Percentiles rank a stretch among this genome's conserved stretches.
Conservation (phyloP, 1,140 invertebrate species). For the Ectropis grisescens region DNA sequence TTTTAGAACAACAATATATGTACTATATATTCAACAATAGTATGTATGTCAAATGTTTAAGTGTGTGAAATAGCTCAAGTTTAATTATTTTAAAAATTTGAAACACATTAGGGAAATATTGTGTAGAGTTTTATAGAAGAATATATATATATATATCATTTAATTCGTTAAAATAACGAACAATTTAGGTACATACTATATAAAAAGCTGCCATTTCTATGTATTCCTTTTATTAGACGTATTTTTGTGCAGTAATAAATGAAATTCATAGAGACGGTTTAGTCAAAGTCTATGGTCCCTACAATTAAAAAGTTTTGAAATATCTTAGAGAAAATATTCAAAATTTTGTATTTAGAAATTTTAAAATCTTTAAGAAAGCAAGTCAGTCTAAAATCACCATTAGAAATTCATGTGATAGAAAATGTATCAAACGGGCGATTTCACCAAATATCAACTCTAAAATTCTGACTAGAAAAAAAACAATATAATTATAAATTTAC, state of each 20-base stretch:
- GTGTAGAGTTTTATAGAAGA: slow-evolving; percentile 54
- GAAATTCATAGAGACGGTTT: slow-evolving; percentile 31
- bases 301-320: slow-evolving; percentile 41
- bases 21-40: too few species aligned
- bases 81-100: too few species aligned
- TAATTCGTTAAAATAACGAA: slow-evolving; percentile 41
- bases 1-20: too few species aligned
- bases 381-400: too few species aligned
- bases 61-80: too few species aligned
- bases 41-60: too few species aligned
- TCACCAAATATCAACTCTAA: slow-evolving; percentile 10
- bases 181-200: slow-evolving; percentile 6
- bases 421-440: too few species aligned
- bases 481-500: slow-evolving; percentile 7
- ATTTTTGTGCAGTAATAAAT: slow-evolving; percentile 2
- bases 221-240: slow-evolving; percentile 2
- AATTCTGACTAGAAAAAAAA: slow-evolving; percentile 21
- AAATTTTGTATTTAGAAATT: background rate
- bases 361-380: too few species aligned
- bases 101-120: slow-evolving; percentile 26
- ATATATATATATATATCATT: slow-evolving; percentile 40
- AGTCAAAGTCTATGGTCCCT: slow-evolving; percentile 52
- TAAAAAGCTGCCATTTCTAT: slow-evolving; percentile 11
- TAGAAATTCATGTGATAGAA: too few species aligned
- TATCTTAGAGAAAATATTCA: slow-evolving; percentile 35